Base-by-base conservation (phyloP, 2,888 invertebrate genomes). In the Metalampra italica region DNA sequence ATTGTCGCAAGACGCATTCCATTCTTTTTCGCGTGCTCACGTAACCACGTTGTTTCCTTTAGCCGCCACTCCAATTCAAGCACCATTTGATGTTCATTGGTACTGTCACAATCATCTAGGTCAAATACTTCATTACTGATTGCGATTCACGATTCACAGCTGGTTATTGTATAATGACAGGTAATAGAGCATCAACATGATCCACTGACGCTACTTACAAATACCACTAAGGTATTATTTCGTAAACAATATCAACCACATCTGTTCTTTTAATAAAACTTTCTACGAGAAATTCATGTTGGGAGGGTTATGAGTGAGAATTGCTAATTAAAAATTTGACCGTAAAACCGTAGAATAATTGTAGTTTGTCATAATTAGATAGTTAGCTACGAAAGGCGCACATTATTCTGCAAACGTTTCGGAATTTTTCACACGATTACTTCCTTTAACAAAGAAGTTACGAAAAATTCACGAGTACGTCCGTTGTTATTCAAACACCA, bases 391-490 rank as follows among this genome's bases (percentile, higher is more conserved):
- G 62, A 69, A 61, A 69, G 62, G 63, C 66, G 57, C 62, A 68
- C 64, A 60, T 68, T 70, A 70, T 68, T 54, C 57, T 56, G 59
- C 58, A 52, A 67, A 65, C 56, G 60, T 66, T 64, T 58, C 59
- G 50, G 49, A 65, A 64, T 67, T 68, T 64, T 85, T 87, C 86
- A 75, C 87, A 86, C 82, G 73, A 81, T 82, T 78, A 85, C 82
- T 83, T 85, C 83, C 81, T 80, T n/a, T 65, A 68, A 80, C 81
- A 84, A 84, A 78, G 81, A 78, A 75, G 75, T 84, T 83, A 84
- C 82, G 79, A 84, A 83, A 75, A 83, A 75, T 71, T 75, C 75
- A 71, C 67, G 71, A 68, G 62, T 67, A 80, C 79, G 82, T 85
- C 80, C 84, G 84, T 74, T 72, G 77, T 75, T 75, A 72, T 78